These are phyloP conservation scores for Pteria penguin DNA, from an alignment of 2,888 invertebrate genomes.

Conservation along the genomic window DNA sequence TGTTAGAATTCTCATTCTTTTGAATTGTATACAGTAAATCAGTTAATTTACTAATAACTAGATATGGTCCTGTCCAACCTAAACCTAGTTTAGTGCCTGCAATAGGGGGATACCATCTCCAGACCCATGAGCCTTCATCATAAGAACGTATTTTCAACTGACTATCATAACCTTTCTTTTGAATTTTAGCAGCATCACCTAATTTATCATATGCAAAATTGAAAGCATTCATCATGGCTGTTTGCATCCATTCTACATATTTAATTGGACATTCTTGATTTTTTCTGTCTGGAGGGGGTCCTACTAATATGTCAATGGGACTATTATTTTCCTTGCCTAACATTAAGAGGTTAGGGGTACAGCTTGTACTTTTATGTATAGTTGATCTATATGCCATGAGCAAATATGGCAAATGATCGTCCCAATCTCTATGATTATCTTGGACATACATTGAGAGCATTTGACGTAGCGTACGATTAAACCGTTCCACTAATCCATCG, in stretches of 20 bases:
- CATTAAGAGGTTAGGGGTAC: conserved; percentile 46
- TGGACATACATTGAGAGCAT: conserved; percentile 29
- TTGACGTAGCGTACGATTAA: conserved; percentile 23
- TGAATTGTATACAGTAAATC: conserved; percentile 35
- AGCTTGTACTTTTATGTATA: conserved; percentile 45
- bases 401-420: conserved; percentile 46
- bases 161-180: conserved; percentile 39
- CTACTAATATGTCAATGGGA: conserved; percentile 51
- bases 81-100: conserved; percentile 39
- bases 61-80: conserved; percentile 46
- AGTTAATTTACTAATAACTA: conserved; percentile 29
- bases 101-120: conserved; percentile 44
- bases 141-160: conserved; percentile 29
- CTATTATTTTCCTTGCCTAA: conserved; percentile 41
- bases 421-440: conserved; percentile 51
- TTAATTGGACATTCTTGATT: conserved; percentile 20
- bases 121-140: conserved; percentile 34
- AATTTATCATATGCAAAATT: conserved; percentile 39
- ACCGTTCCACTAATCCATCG: conserved; percentile 22
- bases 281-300: conserved; percentile 12
- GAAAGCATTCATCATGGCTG: conserved; percentile 26
- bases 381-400: conserved; percentile 48
- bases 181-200: conserved; percentile 33
- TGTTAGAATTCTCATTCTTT: background rate
- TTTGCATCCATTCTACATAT: conserved; percentile 43